Percentiles rank a stretch among this genome's conserved stretches.
Conservation (phyloP, 2,888 invertebrate genomes). For the Stenolophus ochropezus region DNA sequence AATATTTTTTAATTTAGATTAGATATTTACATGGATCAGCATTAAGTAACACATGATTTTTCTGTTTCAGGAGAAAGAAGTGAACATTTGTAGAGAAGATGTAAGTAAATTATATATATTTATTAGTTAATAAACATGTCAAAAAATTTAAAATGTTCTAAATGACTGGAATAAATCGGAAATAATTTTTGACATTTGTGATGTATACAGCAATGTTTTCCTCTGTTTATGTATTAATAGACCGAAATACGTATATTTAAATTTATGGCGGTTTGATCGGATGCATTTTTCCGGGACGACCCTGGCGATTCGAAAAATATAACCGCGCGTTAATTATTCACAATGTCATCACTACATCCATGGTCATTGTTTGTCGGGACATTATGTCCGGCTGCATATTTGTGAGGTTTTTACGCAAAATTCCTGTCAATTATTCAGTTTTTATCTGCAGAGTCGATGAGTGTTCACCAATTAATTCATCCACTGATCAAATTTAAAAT, state of each 20-base stretch:
- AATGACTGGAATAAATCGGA: no score
- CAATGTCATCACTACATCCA: conserved; percentile 4
- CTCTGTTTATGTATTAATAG: background rate
- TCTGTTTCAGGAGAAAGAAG: no score
- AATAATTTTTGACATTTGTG: background rate
- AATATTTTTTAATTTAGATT: no score
- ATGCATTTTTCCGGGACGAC: conserved; percentile 16
- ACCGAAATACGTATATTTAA: background rate
- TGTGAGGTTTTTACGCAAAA: conserved; percentile 32
- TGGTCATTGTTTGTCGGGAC: conserved; percentile 5
- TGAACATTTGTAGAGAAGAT: no score
- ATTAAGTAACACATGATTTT: no score
- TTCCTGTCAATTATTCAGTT: conserved; percentile 35
- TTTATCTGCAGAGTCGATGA: conserved; percentile 6
- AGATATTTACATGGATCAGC: no score
- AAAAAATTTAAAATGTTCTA: no score
- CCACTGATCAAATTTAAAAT: conserved; percentile 21
- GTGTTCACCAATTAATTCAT: conserved; percentile 15
- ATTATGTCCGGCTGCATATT: conserved; percentile 37
- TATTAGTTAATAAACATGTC: no score
- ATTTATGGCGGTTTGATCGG: conserved; percentile 32
- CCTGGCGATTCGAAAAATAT: conserved; percentile 8
- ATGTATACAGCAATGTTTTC: background rate
- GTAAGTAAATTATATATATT: no score
- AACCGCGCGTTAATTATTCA: conserved; percentile 24